Evolutionary conservation across 2,888 invertebrate species (phyloP).

Genomic region (Rhabditoides inermis): DNA sequence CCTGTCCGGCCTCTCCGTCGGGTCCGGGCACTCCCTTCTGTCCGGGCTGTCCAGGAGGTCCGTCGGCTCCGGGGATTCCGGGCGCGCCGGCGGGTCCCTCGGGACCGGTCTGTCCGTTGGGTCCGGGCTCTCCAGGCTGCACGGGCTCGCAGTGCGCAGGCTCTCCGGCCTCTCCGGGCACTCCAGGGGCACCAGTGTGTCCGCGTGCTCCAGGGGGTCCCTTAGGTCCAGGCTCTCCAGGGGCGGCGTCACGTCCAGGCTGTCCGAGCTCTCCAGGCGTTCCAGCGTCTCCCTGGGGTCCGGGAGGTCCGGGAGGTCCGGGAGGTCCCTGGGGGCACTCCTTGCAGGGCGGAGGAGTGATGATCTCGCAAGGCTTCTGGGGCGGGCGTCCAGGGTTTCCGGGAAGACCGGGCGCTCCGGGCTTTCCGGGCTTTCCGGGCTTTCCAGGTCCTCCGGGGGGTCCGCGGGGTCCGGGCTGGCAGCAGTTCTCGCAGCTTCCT

Average conservation of each 20-base stretch:
- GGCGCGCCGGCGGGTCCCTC: conserved; percentile 30
- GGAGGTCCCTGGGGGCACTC: conserved; percentile 35
- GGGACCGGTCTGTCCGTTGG: conserved; percentile 17
- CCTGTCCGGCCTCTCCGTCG: no score
- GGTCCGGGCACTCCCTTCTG: no score
- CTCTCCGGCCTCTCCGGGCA: not conserved
- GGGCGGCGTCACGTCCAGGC: conserved; percentile 24
- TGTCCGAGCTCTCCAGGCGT: conserved; percentile 29
- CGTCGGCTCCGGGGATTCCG: conserved; percentile 31
- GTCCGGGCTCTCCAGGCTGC: conserved; percentile 37
- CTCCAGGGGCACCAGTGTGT: conserved; percentile 22
- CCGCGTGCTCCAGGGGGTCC: conserved; percentile 37
- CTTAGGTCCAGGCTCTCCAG: conserved; percentile 32
- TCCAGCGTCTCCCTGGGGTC: conserved; percentile 35
- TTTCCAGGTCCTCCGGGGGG: conserved; percentile 34
- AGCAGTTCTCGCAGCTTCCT: conserved; percentile 33
- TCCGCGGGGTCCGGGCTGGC: conserved; percentile 29
- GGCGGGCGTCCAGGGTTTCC: conserved; percentile 40
- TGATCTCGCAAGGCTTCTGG: conserved; percentile 38
- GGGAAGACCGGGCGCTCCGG: conserved; percentile 29
- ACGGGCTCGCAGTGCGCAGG: no score
- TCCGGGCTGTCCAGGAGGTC: no score
- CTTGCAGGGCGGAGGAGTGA: conserved; percentile 34
- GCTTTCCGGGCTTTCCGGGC: conserved; percentile 33
- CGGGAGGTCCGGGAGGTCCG: no score